These are phyloP conservation scores for Drosophila infuscata DNA, from an alignment of 2,888 invertebrate species.

Conservation along the genomic window DNA sequence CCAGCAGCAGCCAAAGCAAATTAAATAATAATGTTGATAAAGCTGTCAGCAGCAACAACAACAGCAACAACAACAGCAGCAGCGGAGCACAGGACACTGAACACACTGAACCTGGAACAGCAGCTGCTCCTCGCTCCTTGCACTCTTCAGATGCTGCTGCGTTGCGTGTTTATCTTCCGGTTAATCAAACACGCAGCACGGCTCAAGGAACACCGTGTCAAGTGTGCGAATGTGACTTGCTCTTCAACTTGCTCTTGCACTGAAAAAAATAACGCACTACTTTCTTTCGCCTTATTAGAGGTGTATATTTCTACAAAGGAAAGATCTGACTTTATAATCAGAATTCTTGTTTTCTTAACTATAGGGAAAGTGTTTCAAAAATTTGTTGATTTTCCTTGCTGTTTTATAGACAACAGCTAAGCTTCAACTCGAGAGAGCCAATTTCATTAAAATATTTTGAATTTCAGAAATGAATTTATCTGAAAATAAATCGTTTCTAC, in stretches of 20 bases:
- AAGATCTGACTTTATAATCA: not conserved
- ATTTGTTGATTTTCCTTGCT: not conserved
- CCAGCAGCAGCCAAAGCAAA: constrained; percentile 41
- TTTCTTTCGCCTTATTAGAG: not conserved
- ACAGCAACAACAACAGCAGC: constrained; percentile 2
- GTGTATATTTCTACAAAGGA: not conserved
- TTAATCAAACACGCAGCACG: constrained; percentile 79
- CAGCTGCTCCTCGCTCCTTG: constrained; percentile 9
- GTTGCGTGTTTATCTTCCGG: constrained; percentile 81
- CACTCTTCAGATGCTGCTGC: constrained; percentile 38
- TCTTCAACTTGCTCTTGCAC: constrained; percentile 8
- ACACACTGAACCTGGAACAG: not conserved
- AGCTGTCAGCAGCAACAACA: constrained; percentile 45
- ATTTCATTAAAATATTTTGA: not conserved
- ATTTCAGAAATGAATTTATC: not conserved
- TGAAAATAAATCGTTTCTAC: not conserved
- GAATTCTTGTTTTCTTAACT: not conserved
- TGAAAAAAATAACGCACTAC: not conserved
- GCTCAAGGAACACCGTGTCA: constrained; percentile 58
- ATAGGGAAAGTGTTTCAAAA: too few relatives aligned
- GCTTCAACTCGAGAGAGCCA: not conserved
- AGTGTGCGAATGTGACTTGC: constrained; percentile 46
- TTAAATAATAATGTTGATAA: constrained; percentile 80
- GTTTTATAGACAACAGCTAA: not conserved
- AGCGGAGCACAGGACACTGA: not conserved